phyloP scores from a whole-genome alignment of 2,888 invertebrate species.

The Apotomis betuletana region DNA sequence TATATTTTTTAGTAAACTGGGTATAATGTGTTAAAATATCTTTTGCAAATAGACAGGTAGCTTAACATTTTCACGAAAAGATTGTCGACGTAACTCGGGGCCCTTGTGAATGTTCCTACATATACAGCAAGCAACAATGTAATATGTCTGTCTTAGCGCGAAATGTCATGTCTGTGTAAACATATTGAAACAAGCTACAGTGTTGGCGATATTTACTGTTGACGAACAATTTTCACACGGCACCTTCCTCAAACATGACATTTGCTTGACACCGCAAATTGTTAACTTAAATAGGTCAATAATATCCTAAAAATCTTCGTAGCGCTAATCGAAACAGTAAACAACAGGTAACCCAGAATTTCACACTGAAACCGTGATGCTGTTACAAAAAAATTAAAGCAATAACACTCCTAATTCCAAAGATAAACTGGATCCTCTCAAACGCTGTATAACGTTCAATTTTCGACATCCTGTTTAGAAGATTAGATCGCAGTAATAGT shows the following conservation, averaged over 20 bases:
- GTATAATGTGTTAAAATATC: too few relatives aligned
- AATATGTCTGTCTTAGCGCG: conserved; percentile 45
- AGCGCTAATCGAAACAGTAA: conserved; percentile 32
- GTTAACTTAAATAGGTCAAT: conserved; percentile 29
- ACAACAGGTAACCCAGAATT: conserved; percentile 45
- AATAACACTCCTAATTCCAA: conserved; percentile 49
- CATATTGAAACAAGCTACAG: conserved; percentile 42
- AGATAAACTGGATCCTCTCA: conserved; percentile 46
- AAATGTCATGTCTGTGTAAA: conserved; percentile 53
- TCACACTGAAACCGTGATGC: conserved; percentile 43
- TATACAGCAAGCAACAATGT: neutral
- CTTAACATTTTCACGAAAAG: too few relatives aligned
- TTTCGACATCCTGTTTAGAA: conserved; percentile 68
- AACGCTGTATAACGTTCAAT: conserved; percentile 55
- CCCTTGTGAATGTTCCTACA: too few relatives aligned
- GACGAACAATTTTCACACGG: conserved; percentile 52
- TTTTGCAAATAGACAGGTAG: too few relatives aligned
- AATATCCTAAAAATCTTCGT: conserved; percentile 13
- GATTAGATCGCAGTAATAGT: conserved; percentile 71
- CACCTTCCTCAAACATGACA: conserved; percentile 39
- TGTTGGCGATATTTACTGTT: conserved; percentile 51
- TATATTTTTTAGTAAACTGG: too few relatives aligned
- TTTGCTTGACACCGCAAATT: conserved; percentile 43
- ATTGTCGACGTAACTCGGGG: too few relatives aligned
- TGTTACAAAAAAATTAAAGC: conserved; percentile 39